A percentile compares a stretch with the other conserved stretches of the same genome.
Conservation (phyloP, 2,888 invertebrate species). For the Leucophora obtusa region DNA sequence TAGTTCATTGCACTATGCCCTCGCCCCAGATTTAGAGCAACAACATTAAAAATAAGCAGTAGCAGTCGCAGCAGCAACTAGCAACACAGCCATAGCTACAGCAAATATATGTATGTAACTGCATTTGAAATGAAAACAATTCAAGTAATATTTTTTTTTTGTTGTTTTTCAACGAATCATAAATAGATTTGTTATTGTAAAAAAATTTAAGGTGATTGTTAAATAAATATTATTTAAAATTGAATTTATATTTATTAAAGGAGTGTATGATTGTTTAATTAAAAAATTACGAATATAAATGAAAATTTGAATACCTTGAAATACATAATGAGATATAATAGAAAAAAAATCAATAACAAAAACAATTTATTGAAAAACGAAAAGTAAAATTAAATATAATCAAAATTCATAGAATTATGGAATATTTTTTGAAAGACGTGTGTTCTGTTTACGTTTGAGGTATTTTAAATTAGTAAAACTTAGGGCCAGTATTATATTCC, state of each 20-base stretch:
- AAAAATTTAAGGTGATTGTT: conserved; percentile 41
- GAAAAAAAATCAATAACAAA: background rate
- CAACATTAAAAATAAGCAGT: conserved; percentile 43
- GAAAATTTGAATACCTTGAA: conserved; percentile 64
- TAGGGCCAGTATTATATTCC: background rate
- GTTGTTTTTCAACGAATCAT: conserved; percentile 38
- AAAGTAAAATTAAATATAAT: too few relatives aligned
- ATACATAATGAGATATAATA: conserved; percentile 53
- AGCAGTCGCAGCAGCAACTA: conserved; percentile 32
- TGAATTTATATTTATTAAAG: background rate
- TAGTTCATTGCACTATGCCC: conserved; percentile 78
- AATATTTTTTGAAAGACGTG: too few relatives aligned
- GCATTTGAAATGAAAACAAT: conserved; percentile 34
- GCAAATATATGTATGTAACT: conserved; percentile 16
- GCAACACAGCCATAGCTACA: conserved; percentile 16
- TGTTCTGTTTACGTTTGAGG: background rate
- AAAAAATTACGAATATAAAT: conserved; percentile 27
- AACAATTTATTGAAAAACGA: background rate
- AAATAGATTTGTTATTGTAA: conserved; percentile 60
- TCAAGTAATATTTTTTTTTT: conserved; percentile 21
- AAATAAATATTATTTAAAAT: conserved; percentile 55
- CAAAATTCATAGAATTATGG: too few relatives aligned
- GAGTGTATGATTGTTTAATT: conserved; percentile 57
- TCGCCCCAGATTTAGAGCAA: conserved; percentile 75
- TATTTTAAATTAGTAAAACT: background rate